These are phyloP conservation scores for Aptenodytes forsteri DNA, from an alignment of 2,113 vertebrate genomes.

Conservation along the genomic window DNA sequence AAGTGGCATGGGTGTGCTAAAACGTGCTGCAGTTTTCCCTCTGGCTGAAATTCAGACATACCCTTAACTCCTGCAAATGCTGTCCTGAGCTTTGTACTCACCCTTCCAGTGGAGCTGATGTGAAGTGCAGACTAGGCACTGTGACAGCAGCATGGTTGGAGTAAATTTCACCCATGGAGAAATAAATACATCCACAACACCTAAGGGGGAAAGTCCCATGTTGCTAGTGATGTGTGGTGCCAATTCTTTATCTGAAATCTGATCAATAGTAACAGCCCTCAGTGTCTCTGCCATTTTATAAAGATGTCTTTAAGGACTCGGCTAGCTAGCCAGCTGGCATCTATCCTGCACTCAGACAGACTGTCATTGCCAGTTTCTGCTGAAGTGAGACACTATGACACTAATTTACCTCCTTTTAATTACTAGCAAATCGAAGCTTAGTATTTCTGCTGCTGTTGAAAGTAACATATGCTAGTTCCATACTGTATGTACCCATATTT, in stretches of 20 bases:
- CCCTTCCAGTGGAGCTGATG: neutral
- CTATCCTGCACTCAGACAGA: neutral
- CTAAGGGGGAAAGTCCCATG: neutral
- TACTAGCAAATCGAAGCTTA: neutral
- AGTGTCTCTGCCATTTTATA: slow-evolving; percentile 24
- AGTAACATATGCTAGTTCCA: neutral
- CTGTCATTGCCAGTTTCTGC: neutral
- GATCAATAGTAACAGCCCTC: neutral
- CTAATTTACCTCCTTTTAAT: slow-evolving; percentile 24
- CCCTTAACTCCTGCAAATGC: neutral
- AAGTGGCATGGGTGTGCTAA: neutral
- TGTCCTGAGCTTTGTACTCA: neutral
- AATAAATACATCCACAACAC: neutral
- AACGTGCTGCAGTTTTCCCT: neutral
- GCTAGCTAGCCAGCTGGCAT: slow-evolving; percentile 8
- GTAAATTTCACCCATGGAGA: neutral
- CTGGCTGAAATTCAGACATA: neutral
- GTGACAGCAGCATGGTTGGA: neutral
- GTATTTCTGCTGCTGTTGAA: neutral
- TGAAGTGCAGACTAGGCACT: neutral
- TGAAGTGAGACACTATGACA: neutral
- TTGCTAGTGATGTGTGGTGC: neutral
- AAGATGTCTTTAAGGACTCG: neutral
- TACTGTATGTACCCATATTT: neutral
- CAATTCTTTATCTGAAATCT: slow-evolving; percentile 16